phyloP scores from a whole-genome alignment of 2,113 vertebrate genomes.

The Microcebus murinus region DNA sequence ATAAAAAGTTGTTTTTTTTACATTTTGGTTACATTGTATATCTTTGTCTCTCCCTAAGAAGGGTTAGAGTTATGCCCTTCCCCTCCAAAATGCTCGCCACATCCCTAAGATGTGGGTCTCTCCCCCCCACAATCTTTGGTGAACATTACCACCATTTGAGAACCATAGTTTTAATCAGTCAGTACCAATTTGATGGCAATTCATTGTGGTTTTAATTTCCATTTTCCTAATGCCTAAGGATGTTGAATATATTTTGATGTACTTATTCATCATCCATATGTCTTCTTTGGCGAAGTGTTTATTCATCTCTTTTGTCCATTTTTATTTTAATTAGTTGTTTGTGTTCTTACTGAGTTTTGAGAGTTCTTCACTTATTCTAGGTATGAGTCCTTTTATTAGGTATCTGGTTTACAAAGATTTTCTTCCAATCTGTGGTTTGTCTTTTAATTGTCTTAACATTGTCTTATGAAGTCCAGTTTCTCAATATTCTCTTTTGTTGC shows the following conservation, averaged over 20 bases:
- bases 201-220: not conserved
- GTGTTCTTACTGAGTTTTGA: not conserved
- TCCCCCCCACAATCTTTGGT: no score
- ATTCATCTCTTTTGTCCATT: not conserved
- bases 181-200: no score
- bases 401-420: constrained; percentile 15
- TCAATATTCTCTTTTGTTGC: not conserved
- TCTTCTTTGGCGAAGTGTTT: not conserved
- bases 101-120: no score
- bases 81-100: no score
- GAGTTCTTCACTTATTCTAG: not conserved
- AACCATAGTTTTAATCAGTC: no score
- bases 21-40: no score
- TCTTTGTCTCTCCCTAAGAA: no score
- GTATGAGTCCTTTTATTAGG: not conserved
- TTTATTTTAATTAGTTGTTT: constrained; percentile 19
- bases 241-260: not conserved
- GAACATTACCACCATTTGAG: no score
- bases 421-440: not conserved
- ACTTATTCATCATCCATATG: not conserved
- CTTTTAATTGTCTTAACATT: constrained; percentile 1
- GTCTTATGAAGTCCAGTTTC: not conserved
- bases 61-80: no score
- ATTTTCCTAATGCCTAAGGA: not conserved
- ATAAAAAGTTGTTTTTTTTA: no score